A percentile compares a stretch with the other conserved stretches of the same genome.
Evolutionary conservation across 2,113 vertebrate genomes (phyloP).

Genomic region (Orientallactaga bullata): DNA sequence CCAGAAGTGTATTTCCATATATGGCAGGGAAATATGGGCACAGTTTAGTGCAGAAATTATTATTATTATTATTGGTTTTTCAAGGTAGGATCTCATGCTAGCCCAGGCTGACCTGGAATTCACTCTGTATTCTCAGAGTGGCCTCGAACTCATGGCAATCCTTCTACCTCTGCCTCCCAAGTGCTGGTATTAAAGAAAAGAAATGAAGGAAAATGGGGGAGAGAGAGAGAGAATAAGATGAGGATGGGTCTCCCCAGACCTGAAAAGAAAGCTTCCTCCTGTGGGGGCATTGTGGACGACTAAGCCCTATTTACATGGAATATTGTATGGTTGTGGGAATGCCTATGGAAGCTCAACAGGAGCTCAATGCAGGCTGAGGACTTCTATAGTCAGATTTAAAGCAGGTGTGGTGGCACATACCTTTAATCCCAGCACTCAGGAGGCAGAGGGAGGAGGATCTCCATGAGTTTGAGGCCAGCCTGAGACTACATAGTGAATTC

Average conservation of each 20-base stretch:
- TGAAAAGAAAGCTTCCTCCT: background rate
- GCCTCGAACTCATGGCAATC: no score
- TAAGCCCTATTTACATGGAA: background rate
- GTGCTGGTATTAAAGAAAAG: no score
- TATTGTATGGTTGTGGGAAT: background rate
- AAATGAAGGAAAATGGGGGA: background rate
- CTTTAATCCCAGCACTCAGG: no score
- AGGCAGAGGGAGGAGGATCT: no score
- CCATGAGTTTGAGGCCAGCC: no score
- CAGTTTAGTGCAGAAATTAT: constrained; percentile 56
- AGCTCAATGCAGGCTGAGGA: background rate
- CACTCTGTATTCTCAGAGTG: no score
- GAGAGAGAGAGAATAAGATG: background rate
- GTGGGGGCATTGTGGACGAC: background rate
- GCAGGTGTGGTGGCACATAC: no score
- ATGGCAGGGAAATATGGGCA: background rate
- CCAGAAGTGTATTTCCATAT: background rate
- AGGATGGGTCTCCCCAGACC: background rate
- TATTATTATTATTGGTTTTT: no score
- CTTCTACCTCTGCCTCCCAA: no score
- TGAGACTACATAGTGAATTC: no score
- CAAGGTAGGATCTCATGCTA: no score
- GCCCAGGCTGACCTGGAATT: no score
- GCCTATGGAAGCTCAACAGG: background rate
- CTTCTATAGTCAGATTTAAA: constrained; percentile 6